Percentiles rank a stretch among this genome's conserved stretches.
Conservation (phyloP, 2,888 invertebrate species). For the Drosophila percnosoma region DNA sequence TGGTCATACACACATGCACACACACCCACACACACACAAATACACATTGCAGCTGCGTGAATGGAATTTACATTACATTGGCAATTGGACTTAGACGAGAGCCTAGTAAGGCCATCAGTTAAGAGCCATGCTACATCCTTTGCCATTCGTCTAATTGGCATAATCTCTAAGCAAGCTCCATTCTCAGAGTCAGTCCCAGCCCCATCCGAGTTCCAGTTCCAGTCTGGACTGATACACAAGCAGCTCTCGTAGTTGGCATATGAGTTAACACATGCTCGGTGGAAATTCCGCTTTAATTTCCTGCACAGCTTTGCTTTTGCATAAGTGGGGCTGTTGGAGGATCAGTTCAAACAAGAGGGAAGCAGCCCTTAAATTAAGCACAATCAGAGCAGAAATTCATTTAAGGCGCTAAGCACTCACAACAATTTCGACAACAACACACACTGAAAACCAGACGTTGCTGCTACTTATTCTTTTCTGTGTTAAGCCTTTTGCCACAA, state of each 20-base stretch:
- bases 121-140: constrained; percentile 29
- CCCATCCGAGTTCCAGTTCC: not conserved
- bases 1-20: constrained; percentile 30
- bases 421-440: constrained; percentile 69
- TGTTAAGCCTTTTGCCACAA: constrained; percentile 44
- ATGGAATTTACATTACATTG: constrained; percentile 67
- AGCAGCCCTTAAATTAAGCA: constrained; percentile 68
- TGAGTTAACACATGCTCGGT: constrained; percentile 70
- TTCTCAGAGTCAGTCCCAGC: not conserved
- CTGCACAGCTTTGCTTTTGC: constrained; percentile 50
- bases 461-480: not conserved
- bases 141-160: constrained; percentile 51
- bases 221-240: not conserved
- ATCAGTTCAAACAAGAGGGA: not conserved
- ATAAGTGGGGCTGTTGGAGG: constrained; percentile 36
- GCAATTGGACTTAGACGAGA: constrained; percentile 74
- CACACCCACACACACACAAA: not conserved
- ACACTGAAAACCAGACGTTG: constrained; percentile 18
- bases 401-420: constrained; percentile 75
- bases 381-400: constrained; percentile 80
- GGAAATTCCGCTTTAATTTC: constrained; percentile 67
- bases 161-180: constrained; percentile 26
- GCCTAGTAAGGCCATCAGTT: constrained; percentile 25
- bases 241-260: constrained; percentile 34
- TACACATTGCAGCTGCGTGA: constrained; percentile 33